Evolutionary conservation across 1,140 invertebrate species (phyloP).

Genomic region (Psilanteris sp.): DNA sequence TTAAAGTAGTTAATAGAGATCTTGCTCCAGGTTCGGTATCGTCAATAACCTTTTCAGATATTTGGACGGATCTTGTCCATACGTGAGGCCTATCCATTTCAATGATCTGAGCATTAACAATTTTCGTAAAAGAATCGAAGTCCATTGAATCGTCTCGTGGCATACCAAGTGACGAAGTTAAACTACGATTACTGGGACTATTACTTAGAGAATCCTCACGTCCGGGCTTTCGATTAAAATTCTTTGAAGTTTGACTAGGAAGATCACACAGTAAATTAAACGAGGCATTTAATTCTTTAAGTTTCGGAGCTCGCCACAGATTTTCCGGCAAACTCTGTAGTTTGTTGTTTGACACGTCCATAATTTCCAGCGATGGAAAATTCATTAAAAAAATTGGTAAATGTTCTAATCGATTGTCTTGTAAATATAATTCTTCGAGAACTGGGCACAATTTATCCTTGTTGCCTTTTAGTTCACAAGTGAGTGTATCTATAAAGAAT

Average conservation of each 20-base stretch:
- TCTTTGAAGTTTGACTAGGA: conserved; percentile 81
- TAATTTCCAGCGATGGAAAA: conserved; percentile 87
- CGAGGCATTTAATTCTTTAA: conserved; percentile 94
- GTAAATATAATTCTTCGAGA: conserved; percentile 92
- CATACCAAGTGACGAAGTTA: conserved; percentile 66
- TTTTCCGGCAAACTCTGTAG: conserved; percentile 90
- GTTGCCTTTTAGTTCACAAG: conserved; percentile 80
- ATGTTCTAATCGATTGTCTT: conserved; percentile 92
- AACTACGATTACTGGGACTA: conserved; percentile 69
- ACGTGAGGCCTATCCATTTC: conserved; percentile 85
- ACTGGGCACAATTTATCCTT: conserved; percentile 83
- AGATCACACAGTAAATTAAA: conserved; percentile 93
- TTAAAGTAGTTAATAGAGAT: conserved; percentile 86
- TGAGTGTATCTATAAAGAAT: conserved; percentile 66
- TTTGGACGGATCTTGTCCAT: conserved; percentile 86
- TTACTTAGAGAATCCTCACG: conserved; percentile 70
- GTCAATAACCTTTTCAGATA: conserved; percentile 84
- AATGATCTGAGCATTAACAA: conserved; percentile 75
- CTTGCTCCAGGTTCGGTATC: conserved; percentile 74
- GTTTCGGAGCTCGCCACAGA: conserved; percentile 93
- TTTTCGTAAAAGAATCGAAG: conserved; percentile 75
- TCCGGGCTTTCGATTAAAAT: conserved; percentile 65
- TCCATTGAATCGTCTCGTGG: conserved; percentile 74
- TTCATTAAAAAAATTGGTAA: conserved; percentile 90
- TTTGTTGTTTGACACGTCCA: conserved; percentile 97